These are phyloP conservation scores for Noctuana brunneofusca DNA, from an alignment of 2,888 invertebrate genomes.

Conservation along the genomic window DNA sequence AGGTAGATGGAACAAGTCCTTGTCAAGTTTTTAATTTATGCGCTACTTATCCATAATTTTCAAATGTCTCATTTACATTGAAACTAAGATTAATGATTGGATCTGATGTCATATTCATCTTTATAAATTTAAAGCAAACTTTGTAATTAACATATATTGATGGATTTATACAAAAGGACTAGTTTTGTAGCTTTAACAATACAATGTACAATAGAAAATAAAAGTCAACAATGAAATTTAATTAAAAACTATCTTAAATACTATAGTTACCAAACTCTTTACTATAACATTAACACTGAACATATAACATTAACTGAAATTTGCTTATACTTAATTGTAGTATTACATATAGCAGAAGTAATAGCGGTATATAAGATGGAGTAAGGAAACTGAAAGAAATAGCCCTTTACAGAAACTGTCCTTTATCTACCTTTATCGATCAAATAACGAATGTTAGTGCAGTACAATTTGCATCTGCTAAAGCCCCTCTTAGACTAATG, in stretches of 20 bases:
- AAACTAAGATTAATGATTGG: background rate
- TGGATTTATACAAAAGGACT: background rate
- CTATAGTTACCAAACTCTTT: background rate
- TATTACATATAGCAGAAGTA: too few species aligned
- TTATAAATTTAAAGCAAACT: background rate
- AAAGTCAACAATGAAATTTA: too few species aligned
- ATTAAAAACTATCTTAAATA: background rate
- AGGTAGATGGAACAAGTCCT: background rate
- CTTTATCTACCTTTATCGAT: too few species aligned
- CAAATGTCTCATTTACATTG: background rate
- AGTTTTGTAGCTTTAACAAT: too few species aligned
- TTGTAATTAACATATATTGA: background rate
- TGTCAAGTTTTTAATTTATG: background rate
- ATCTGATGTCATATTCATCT: background rate
- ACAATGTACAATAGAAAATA: too few species aligned
- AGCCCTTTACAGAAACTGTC: too few species aligned
- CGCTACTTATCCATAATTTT: background rate
- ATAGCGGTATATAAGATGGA: too few species aligned
- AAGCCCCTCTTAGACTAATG: slow-evolving; percentile 3
- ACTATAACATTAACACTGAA: too few species aligned
- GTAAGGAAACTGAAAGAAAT: too few species aligned
- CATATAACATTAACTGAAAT: too few species aligned
- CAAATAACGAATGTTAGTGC: background rate
- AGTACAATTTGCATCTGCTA: slow-evolving; percentile 9
- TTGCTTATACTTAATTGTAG: too few species aligned